phyloP scores from a whole-genome alignment of 2,888 invertebrate species.

The Dasysyrphus tricinctus region DNA sequence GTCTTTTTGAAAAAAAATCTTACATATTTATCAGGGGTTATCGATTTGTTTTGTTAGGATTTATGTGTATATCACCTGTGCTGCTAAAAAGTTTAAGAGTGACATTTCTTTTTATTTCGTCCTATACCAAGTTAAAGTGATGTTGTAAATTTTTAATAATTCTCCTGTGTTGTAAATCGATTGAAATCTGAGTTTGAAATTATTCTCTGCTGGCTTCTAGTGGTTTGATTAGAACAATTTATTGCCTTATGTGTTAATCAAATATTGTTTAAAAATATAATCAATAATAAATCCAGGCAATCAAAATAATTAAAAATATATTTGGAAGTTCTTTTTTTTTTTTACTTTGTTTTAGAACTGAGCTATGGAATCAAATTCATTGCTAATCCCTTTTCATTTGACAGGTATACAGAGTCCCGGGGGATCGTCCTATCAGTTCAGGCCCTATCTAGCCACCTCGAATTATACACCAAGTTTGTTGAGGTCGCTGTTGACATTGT shows the following conservation, averaged over 20 bases:
- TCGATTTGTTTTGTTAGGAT: conserved; percentile 68
- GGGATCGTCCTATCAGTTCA: too few relatives aligned
- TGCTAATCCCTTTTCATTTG: too few relatives aligned
- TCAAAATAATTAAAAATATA: not conserved
- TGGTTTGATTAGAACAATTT: not conserved
- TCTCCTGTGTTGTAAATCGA: not conserved
- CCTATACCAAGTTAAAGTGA: not conserved
- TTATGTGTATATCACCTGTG: conserved; percentile 44
- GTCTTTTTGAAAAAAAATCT: conserved; percentile 44
- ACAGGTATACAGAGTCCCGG: too few relatives aligned
- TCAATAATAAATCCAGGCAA: too few relatives aligned
- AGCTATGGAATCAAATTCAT: not conserved
- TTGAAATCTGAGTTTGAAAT: not conserved
- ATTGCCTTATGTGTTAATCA: not conserved
- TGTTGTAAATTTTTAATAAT: not conserved
- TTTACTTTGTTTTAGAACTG: not conserved
- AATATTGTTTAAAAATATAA: not conserved
- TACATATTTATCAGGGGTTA: conserved; percentile 53
- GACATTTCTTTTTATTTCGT: conserved; percentile 16
- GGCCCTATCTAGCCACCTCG: too few relatives aligned
- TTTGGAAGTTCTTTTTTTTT: not conserved
- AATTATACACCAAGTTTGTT: too few relatives aligned
- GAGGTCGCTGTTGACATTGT: too few relatives aligned
- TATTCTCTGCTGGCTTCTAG: too few relatives aligned
- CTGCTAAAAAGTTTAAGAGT: conserved; percentile 10